Conservation (phyloP, 2,888 invertebrate genomes). For the Dichetophora obliterata region DNA sequence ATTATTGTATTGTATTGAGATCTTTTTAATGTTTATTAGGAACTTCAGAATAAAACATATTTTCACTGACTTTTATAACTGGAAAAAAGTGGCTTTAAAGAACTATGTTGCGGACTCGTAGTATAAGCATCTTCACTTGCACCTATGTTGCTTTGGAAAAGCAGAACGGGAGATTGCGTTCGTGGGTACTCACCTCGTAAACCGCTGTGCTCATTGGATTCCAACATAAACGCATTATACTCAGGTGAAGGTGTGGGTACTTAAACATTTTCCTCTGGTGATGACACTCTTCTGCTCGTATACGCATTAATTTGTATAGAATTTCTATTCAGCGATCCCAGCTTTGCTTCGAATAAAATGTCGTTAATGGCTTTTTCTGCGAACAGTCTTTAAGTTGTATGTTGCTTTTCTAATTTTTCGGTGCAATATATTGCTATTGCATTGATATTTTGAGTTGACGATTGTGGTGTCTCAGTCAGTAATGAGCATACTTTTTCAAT, state of each 20-base stretch:
- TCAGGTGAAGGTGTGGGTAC: background rate
- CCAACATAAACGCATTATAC: background rate
- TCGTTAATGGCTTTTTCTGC: conserved; percentile 50
- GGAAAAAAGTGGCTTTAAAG: no score
- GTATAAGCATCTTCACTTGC: conserved; percentile 30
- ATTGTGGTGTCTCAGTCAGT: conserved; percentile 29
- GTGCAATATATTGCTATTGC: conserved; percentile 16
- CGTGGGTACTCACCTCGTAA: background rate
- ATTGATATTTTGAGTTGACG: conserved; percentile 15
- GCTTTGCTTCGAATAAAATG: conserved; percentile 46
- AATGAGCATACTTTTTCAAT: conserved; percentile 37
- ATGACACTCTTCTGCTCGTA: no score
- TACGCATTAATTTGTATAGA: conserved; percentile 38
- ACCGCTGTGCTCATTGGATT: background rate
- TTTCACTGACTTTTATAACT: no score
- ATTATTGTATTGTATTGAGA: no score
- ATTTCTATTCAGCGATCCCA: conserved; percentile 45
- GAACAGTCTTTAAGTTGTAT: conserved; percentile 45
- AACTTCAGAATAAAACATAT: no score
- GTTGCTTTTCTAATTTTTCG: conserved; percentile 43
- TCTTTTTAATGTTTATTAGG: no score
- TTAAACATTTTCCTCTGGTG: no score
- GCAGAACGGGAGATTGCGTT: background rate
- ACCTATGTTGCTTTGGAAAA: background rate
- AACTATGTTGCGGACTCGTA: no score